These are phyloP conservation scores for Chloromyia formosa DNA, from an alignment of 2,888 invertebrate genomes.

Conservation along the genomic window DNA sequence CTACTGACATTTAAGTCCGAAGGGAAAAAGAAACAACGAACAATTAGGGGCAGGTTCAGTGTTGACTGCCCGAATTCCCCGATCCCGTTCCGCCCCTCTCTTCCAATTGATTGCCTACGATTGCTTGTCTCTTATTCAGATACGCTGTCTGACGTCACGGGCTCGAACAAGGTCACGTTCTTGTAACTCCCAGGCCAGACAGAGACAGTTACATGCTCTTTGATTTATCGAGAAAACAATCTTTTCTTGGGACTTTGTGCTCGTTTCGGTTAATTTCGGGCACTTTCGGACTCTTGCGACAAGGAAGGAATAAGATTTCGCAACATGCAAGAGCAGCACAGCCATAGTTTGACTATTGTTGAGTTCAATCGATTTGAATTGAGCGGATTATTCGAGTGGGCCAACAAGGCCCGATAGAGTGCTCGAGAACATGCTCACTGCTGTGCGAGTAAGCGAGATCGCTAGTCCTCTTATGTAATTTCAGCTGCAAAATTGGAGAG, in stretches of 20 bases:
- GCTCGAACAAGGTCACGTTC: slow-evolving; percentile 26
- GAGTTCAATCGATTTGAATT: background rate
- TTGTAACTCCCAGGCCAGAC: background rate
- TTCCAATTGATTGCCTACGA: no score
- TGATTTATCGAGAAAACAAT: no score
- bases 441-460: background rate
- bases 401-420: no score
- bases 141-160: slow-evolving; percentile 20
- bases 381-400: background rate
- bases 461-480: slow-evolving; percentile 14
- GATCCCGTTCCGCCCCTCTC: no score
- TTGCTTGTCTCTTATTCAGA: no score
- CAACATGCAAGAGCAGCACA: background rate
- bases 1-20: background rate
- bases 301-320: background rate
- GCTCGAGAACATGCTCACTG: no score
- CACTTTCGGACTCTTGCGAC: background rate
- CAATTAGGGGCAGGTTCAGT: slow-evolving; percentile 41
- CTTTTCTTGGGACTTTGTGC: no score
- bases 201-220: no score
- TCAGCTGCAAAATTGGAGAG: slow-evolving; percentile 33
- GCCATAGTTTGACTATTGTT: background rate
- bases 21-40: background rate
- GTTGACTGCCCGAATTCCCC: slow-evolving; percentile 2
- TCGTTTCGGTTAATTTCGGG: no score